Evolutionary conservation across 2,797 vertebrate genomes (phyloP), one percentile per base, ranked within the genome.

Genomic region (Liparis tanakae): DNA sequence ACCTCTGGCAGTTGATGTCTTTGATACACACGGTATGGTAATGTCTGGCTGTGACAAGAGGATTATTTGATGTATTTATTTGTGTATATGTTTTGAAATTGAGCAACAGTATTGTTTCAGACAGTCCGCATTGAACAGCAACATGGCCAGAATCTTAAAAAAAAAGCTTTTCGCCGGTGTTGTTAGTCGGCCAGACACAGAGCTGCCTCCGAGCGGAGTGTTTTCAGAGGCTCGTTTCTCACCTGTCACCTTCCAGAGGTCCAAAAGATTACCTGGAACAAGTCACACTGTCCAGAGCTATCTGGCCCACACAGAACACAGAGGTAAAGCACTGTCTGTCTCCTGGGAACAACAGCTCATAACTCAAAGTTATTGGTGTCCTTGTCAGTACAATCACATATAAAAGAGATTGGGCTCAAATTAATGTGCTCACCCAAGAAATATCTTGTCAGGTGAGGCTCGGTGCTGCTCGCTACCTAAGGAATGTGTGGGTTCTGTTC

Each of bases 311-410:
- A 80, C 84, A 72, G 70, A 79, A 78, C 71, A 82, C 78, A 81
- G 79, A 86, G 73, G 79, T 78, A 84, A 78, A 73, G 73, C 83
- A 39, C 53, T 30, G 69, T 69, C 76, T 77, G 84, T 88, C 85
- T 75, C 72, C 37, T 4, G 69, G 73, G 85, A 85, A 86, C 81
- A 87, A 83, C 80, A 74, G 67, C 87, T 89, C 88, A 89, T 91
- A 88, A 91, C 82, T 93, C 88, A 87, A 44, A 89, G 79, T 87
- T 87, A 86, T 85, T 86, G 85, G 81, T 87, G 87, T 89, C 70
- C 81, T 82, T 85, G 84, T 88, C 87, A 91, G 90, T 90, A 78
- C 89, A 93, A 88, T 86, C 79, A 82, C 87, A 86, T 80, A 84
- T 85, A 83, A 84, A 85, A 78, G 87, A 84, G 84, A 91, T 82